phyloP scores from a whole-genome alignment of 2,113 vertebrate genomes.

The Cygnus buccinator region DNA sequence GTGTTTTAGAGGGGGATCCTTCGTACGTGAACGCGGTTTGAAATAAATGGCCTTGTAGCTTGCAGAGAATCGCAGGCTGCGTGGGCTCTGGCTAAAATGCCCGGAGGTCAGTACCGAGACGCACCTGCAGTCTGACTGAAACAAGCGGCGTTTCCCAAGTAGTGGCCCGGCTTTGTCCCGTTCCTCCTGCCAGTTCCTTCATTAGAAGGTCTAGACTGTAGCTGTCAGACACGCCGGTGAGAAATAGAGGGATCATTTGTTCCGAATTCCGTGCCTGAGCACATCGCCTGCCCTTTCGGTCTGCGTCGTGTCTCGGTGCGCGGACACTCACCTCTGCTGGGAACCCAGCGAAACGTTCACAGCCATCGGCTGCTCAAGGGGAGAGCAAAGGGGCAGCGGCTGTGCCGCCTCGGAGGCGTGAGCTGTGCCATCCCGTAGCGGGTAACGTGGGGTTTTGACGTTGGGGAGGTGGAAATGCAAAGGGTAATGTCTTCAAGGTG shows the following conservation, averaged over 20 bases:
- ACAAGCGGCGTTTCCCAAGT: not conserved
- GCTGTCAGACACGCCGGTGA: not conserved
- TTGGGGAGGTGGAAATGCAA: not conserved
- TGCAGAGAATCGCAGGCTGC: not conserved
- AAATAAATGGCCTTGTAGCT: not conserved
- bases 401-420: not conserved
- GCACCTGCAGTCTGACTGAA: not conserved
- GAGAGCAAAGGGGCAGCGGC: not conserved
- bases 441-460: not conserved
- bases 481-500: not conserved
- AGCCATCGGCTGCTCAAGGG: not conserved
- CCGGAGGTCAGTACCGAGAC: not conserved
- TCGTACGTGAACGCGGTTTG: fast-evolving
- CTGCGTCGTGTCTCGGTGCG: not conserved
- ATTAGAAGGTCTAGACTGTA: not conserved
- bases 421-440: not conserved
- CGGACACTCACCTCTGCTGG: not conserved
- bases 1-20: not conserved
- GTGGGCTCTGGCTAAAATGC: not conserved
- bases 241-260: not conserved
- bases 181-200: not conserved
- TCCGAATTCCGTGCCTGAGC: not conserved
- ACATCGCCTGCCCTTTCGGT: not conserved
- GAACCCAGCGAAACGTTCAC: not conserved
- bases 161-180: not conserved